Evolutionary conservation across 2,888 invertebrate species (phyloP).

Genomic region (Lysandra bellargus): DNA sequence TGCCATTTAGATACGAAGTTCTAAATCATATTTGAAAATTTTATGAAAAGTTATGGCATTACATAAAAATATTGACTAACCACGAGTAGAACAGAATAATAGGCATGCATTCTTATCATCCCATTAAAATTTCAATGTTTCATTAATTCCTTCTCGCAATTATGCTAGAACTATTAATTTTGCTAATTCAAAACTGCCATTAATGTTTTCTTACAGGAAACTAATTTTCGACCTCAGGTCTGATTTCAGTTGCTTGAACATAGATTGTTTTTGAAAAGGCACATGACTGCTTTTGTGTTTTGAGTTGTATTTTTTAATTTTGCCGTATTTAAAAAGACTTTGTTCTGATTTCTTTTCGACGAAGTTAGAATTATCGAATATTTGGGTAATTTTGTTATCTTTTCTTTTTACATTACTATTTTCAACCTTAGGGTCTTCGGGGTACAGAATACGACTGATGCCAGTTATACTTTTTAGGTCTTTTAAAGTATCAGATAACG

Average conservation of each 20-base stretch:
- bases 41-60: not conserved
- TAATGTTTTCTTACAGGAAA: slow-evolving; percentile 4
- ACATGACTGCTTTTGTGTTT: slow-evolving; percentile 32
- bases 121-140: not conserved
- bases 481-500: slow-evolving; percentile 21
- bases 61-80: not conserved
- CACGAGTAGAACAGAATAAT: not conserved
- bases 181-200: not conserved
- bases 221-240: slow-evolving; percentile 40
- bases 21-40: not conserved
- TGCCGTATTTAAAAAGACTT: not conserved
- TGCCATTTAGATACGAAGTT: not conserved
- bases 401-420: not conserved
- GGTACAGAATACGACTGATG: not conserved
- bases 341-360: not conserved
- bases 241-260: slow-evolving; percentile 40
- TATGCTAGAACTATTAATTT: not conserved
- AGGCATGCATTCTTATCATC: slow-evolving; percentile 6
- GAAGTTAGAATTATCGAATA: not conserved
- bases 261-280: slow-evolving; percentile 41
- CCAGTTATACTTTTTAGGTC: not conserved
- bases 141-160: slow-evolving; percentile 1
- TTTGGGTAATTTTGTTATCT: not conserved
- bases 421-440: not conserved
- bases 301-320: not conserved